Conservation (phyloP, 2,888 invertebrate genomes). For the Thera britannica region DNA sequence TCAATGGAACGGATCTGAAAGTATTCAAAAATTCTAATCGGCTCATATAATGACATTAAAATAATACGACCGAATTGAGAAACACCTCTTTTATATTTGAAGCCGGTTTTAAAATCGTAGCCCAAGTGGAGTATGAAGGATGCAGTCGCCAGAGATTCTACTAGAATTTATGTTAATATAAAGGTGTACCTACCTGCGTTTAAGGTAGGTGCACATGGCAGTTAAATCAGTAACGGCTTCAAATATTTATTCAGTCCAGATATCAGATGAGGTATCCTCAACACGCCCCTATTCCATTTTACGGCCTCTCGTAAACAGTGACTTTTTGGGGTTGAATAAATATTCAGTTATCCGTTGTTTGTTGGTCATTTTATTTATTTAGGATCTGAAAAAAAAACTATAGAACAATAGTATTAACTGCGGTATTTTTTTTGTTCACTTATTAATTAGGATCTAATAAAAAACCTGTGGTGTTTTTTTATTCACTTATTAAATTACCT, state of each 20-base stretch:
- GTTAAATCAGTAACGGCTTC: slow-evolving; percentile 14
- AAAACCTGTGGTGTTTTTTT: slow-evolving; percentile 19
- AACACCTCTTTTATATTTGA: too few species aligned
- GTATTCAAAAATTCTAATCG: too few species aligned
- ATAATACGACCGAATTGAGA: neutral
- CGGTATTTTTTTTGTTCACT: neutral
- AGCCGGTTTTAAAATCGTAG: too few species aligned
- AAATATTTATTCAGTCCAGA: slow-evolving; percentile 29
- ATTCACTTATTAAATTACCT: neutral
- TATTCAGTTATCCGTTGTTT: slow-evolving; percentile 50
- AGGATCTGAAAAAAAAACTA: slow-evolving; percentile 43
- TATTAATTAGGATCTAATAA: too few species aligned
- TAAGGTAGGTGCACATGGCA: neutral
- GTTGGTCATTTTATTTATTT: slow-evolving; percentile 52
- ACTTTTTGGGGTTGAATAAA: slow-evolving; percentile 53
- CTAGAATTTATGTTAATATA: too few species aligned
- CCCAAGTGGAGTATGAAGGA: too few species aligned
- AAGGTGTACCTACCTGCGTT: neutral
- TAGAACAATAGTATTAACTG: slow-evolving; percentile 19
- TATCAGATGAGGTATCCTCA: slow-evolving; percentile 39
- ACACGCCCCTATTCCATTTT: slow-evolving; percentile 45
- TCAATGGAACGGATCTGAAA: too few species aligned
- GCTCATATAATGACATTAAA: too few species aligned
- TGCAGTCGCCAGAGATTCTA: too few species aligned
- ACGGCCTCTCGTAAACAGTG: slow-evolving; percentile 52